These are phyloP conservation scores for Stichopus chloronotus DNA, from an alignment of 35 echinoderm and acorn worm genomes.

Conservation along the genomic window DNA sequence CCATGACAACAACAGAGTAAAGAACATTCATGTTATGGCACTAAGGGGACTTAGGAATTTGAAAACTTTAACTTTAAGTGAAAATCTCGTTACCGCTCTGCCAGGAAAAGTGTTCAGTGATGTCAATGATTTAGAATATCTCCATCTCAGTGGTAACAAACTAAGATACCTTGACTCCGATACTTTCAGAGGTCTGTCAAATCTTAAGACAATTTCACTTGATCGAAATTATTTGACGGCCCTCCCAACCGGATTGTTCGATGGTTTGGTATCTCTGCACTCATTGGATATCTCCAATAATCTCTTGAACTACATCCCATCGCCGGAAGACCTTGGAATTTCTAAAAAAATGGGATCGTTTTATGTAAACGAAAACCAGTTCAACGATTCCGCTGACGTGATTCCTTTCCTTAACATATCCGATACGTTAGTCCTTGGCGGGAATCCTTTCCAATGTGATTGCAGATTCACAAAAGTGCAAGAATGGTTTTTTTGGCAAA, in stretches of 20 bases:
- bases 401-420: neutral
- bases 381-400: neutral
- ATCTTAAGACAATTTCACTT: neutral
- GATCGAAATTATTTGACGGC: neutral
- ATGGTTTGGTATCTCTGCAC: neutral
- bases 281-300: neutral
- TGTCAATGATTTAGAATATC: no score
- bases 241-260: neutral
- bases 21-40: no score
- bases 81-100: no score
- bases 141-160: neutral
- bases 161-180: neutral
- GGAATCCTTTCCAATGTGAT: conserved; percentile 12
- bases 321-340: neutral
- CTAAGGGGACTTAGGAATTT: no score
- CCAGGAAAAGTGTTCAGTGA: no score
- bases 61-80: no score
- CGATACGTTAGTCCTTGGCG: neutral
- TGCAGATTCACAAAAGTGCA: neutral
- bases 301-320: neutral
- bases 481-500: neutral
- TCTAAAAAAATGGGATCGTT: neutral
- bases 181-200: neutral
- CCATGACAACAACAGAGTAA: no score
- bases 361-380: neutral